Evolutionary conservation across 2,113 vertebrate genomes (phyloP), one percentile per base, ranked within the genome.

Genomic region (Alexandromys fortis): DNA sequence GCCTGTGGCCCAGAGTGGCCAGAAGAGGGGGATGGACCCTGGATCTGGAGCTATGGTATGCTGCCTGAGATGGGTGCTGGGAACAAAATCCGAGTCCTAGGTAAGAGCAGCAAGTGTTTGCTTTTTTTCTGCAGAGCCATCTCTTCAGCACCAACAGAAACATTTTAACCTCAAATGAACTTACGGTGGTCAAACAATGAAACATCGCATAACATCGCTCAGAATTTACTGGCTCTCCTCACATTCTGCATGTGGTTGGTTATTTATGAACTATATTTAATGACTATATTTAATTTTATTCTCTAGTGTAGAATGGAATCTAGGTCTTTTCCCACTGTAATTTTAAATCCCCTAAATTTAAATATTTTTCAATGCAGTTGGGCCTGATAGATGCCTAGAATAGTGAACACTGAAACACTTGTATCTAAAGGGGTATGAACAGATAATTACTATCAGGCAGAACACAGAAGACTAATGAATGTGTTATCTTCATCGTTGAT

Each of bases 301-400:
- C n/a, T 76, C 38, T 76, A 52, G 22, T 30, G 30, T 76, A 93
- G 21, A 28, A 86, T 94, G 49, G 47, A 9, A 88, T 79, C 42
- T 72, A n/a, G 11, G 47, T 76, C 5, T 90, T 94, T 81, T 85
- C 22, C 63, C 10, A 42, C 68, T 86, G 12, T 68, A n/a, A 86
- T 81, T 90, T n/a, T 78, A n/a, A 90, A 86, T 47, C 77, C 55
- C 38, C 5, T 89, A 89, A 90, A 75, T 90, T 79, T 94, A 93
- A 96, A 52, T 85, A 70, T 22, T 81, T 91, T 72, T 63, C 63
- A 83, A 94, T 67, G 26, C 26, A 88, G 17, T 76, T 49, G 52
- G 16, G 65, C 17, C 42, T 55, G 82, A 77, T 61, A 75, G 87
- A 94, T 35, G 72, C 38, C 45, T 90, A 79, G 26, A 67, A 95